Percentiles rank a stretch among this genome's conserved stretches.
Evolutionary conservation across 2,797 vertebrate species (phyloP).

Genomic region (Pseudochirops corinnae): DNA sequence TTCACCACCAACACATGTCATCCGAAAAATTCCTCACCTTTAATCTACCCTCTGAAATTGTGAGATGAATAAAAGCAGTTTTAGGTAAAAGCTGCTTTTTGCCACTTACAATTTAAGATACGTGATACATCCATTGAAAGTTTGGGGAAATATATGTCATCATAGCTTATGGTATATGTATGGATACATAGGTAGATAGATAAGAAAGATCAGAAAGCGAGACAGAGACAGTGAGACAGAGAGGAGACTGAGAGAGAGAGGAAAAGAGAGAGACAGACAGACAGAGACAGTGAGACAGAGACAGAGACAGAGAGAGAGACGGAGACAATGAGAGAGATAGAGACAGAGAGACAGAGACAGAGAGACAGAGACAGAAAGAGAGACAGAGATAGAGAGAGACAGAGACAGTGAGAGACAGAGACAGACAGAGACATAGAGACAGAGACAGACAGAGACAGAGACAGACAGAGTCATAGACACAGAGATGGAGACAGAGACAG

Average conservation of each 20-base stretch:
- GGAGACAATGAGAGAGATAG: too few species aligned
- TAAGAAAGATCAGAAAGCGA: background rate
- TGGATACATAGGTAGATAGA: background rate
- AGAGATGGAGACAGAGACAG: background rate
- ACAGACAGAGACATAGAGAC: too few species aligned
- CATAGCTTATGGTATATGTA: background rate
- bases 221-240: background rate
- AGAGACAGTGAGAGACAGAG: background rate
- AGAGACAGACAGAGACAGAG: background rate
- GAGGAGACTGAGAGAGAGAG: too few species aligned
- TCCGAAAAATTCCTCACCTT: rapidly evolving
- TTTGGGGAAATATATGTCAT: constrained; percentile 17
- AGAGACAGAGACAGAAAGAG: too few species aligned
- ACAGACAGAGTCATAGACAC: background rate
- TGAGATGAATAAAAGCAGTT: background rate
- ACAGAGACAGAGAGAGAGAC: background rate
- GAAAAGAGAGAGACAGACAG: background rate
- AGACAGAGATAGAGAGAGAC: too few species aligned
- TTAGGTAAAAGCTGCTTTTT: constrained; percentile 33
- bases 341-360: too few species aligned
- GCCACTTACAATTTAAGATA: background rate
- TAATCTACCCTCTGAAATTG: background rate
- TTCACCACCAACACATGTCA: background rate
- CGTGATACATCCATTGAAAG: background rate
- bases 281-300: too few species aligned